phyloP scores from a whole-genome alignment of 1,140 invertebrate species.

The Megathymus violae region DNA sequence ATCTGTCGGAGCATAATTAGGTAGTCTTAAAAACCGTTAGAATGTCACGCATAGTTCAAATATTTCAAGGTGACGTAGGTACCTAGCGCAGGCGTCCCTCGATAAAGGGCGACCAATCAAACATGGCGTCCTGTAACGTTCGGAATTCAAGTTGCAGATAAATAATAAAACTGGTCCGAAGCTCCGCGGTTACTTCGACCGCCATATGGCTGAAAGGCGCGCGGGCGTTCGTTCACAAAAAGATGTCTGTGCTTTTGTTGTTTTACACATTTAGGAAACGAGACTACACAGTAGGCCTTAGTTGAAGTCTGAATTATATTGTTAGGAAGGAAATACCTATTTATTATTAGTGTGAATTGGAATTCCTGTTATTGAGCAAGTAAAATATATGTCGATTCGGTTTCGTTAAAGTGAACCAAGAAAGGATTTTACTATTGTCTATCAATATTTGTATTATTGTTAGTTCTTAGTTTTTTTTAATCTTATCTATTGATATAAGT shows the following conservation, averaged over 20 bases:
- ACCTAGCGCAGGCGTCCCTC: conserved; percentile 49
- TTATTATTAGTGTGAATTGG: no score
- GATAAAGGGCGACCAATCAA: conserved; percentile 78
- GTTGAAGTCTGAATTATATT: background rate
- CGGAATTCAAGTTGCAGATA: conserved; percentile 50
- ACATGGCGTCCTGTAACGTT: conserved; percentile 60
- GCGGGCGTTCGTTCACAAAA: conserved; percentile 20
- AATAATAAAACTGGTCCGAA: conserved; percentile 30
- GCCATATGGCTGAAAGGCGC: conserved; percentile 39
- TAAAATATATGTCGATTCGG: no score
- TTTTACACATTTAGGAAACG: no score
- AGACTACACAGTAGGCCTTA: background rate
- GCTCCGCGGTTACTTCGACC: background rate
- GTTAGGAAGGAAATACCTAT: background rate
- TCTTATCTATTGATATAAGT: no score
- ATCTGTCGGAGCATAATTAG: no score
- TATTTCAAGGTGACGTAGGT: conserved; percentile 56
- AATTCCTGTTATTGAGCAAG: no score
- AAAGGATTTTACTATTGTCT: no score
- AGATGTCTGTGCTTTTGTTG: conserved; percentile 6
- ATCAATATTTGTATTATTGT: no score
- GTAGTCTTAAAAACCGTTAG: conserved; percentile 58
- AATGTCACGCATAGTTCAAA: conserved; percentile 59
- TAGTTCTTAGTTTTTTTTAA: no score
- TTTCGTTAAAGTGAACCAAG: no score